A percentile compares a stretch with the other conserved stretches of the same genome.
These are phyloP conservation scores for Thyatira batis DNA, from an alignment of 2,888 invertebrate species.

Conservation along the genomic window DNA sequence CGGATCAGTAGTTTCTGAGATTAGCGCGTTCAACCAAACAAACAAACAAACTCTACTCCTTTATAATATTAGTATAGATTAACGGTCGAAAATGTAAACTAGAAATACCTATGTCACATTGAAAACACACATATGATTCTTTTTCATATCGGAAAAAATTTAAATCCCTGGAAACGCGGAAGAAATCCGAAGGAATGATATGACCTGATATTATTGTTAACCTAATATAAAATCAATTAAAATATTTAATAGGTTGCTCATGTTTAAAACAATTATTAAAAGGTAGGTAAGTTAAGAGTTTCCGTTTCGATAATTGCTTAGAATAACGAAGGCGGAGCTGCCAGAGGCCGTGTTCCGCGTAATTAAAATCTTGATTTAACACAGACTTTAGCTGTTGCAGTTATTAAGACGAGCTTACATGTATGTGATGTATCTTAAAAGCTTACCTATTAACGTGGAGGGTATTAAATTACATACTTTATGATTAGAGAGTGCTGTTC, in stretches of 20 bases:
- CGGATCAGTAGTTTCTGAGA: too few species aligned
- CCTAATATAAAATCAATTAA: conserved; percentile 3
- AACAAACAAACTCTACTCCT: too few species aligned
- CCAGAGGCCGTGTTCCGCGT: conserved; percentile 12
- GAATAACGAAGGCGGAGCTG: conserved; percentile 23
- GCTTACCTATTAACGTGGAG: background rate
- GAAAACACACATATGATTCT: too few species aligned
- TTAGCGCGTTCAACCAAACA: too few species aligned
- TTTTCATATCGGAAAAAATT: too few species aligned
- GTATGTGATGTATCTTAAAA: background rate
- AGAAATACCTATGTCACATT: too few species aligned
- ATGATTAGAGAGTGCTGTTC: background rate
- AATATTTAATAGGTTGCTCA: conserved; percentile 10
- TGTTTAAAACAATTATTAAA: background rate
- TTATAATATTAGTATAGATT: too few species aligned
- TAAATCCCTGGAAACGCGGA: too few species aligned
- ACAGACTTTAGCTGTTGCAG: conserved; percentile 9
- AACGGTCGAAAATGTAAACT: too few species aligned
- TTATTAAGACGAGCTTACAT: conserved; percentile 1
- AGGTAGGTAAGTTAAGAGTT: conserved; percentile 8
- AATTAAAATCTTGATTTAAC: conserved; percentile 27
- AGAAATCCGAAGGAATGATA: too few species aligned
- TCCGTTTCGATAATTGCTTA: conserved; percentile 24
- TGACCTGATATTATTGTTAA: too few species aligned
- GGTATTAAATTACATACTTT: background rate